A percentile compares a stretch with the other conserved stretches of the same genome.
phyloP scores from a whole-genome alignment of 2,888 invertebrate genomes.

The Xestia sexstrigata region DNA sequence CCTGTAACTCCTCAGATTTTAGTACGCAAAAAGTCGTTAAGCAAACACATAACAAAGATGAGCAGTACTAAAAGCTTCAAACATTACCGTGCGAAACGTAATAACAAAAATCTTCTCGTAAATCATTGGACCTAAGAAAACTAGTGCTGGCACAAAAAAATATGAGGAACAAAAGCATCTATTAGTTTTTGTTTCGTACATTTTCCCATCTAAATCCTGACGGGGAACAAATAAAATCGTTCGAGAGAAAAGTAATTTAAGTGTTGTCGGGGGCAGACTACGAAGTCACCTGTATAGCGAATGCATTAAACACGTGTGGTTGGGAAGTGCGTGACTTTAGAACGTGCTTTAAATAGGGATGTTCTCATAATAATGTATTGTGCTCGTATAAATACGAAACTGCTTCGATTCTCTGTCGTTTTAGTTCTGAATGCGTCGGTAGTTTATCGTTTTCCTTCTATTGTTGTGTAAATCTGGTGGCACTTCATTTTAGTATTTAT shows the following conservation, averaged over 20 bases:
- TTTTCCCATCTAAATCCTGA: conserved; percentile 66
- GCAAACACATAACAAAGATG: conserved; percentile 46
- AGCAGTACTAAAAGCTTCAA: conserved; percentile 60
- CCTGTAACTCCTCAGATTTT: conserved; percentile 28
- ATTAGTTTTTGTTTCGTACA: conserved; percentile 68
- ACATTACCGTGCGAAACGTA: conserved; percentile 53
- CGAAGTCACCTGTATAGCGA: conserved; percentile 70
- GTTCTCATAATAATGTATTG: conserved; percentile 38
- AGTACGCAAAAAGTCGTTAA: conserved; percentile 50
- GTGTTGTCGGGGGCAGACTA: conserved; percentile 71
- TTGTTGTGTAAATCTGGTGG: not conserved
- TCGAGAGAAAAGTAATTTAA: conserved; percentile 74
- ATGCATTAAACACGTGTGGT: conserved; percentile 74
- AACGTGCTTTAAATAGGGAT: conserved; percentile 46
- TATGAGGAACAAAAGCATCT: conserved; percentile 52
- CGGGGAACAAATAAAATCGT: conserved; percentile 67
- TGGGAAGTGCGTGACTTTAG: conserved; percentile 64
- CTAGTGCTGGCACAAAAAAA: conserved; percentile 57
- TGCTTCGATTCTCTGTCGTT: conserved; percentile 21
- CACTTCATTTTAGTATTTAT: not conserved
- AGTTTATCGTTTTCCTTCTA: conserved; percentile 22
- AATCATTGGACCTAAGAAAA: conserved; percentile 64
- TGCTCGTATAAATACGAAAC: conserved; percentile 24
- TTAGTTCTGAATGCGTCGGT: not conserved
- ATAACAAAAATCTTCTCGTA: conserved; percentile 64